Evolutionary conservation across 1,140 invertebrate genomes (phyloP).

Genomic region (Onthophagus taurus): DNA sequence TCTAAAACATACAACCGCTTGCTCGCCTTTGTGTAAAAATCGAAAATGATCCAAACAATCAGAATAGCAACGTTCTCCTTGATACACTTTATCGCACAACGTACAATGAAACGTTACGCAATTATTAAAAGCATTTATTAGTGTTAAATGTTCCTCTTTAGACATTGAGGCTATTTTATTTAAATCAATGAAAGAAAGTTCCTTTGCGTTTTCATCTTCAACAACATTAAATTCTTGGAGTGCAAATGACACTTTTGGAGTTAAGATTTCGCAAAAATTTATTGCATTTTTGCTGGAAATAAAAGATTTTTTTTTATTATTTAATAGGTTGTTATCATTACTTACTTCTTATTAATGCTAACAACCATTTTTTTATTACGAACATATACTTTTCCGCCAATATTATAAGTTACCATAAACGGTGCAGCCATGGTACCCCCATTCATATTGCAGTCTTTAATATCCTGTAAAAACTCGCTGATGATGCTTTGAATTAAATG

Average conservation of each 20-base stretch:
- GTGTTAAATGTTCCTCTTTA: slow-evolving; percentile 4
- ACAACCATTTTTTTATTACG: slow-evolving; percentile 10
- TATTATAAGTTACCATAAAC: slow-evolving; percentile 1
- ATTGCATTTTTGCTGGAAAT: slow-evolving; percentile 10
- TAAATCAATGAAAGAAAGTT: slow-evolving; percentile 4
- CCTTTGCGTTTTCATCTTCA: slow-evolving; percentile 1
- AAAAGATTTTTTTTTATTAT: not conserved
- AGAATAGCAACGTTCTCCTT: slow-evolving; percentile 1
- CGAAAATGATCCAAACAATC: slow-evolving; percentile 9
- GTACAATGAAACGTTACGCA: slow-evolving; percentile 1
- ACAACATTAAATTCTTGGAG: not conserved
- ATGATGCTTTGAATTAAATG: too few relatives aligned
- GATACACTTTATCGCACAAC: slow-evolving; percentile 9
- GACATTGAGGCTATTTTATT: slow-evolving; percentile 1
- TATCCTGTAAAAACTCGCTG: slow-evolving; percentile 2
- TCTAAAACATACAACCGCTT: slow-evolving; percentile 4
- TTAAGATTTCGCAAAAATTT: slow-evolving; percentile 10
- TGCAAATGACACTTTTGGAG: not conserved
- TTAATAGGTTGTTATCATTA: not conserved
- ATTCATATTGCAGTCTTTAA: slow-evolving; percentile 4
- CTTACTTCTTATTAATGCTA: slow-evolving; percentile 2
- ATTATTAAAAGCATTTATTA: slow-evolving; percentile 3
- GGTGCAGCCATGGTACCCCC: slow-evolving; percentile 4
- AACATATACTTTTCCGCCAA: slow-evolving; percentile 5
- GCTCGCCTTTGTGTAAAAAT: slow-evolving; percentile 10